Conservation (phyloP, 2,797 vertebrate species). For the Muraenolepis orangiensis region DNA sequence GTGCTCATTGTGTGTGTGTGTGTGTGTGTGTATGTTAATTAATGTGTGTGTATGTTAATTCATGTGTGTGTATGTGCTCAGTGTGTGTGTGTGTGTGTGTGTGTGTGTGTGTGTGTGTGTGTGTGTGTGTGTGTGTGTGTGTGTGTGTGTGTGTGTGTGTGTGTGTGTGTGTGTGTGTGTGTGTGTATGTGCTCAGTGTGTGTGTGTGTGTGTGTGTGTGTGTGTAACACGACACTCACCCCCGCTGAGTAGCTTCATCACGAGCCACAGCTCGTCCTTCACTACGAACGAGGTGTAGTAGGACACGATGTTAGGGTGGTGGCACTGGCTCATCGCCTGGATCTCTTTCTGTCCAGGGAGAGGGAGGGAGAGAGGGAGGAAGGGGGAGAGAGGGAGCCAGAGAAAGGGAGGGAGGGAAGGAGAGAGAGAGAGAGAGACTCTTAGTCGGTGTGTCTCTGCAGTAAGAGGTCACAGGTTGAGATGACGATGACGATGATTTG, state of each 20-base stretch:
- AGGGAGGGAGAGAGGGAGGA: slow-evolving; percentile 4
- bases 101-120: neutral
- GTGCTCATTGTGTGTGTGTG: too few species aligned
- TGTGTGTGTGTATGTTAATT: neutral
- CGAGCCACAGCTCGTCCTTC: slow-evolving; percentile 98
- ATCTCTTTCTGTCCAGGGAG: slow-evolving; percentile 90
- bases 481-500: neutral
- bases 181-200: neutral
- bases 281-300: slow-evolving; percentile 99
- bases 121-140: neutral
- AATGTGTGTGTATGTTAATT: neutral
- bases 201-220: neutral
- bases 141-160: neutral
- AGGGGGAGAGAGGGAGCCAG: neutral
- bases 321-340: slow-evolving; percentile 98
- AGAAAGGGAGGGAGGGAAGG: too few species aligned
- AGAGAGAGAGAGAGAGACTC: neutral
- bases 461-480: neutral
- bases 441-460: neutral
- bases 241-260: slow-evolving; percentile 97
- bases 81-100: too few species aligned
- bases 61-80: too few species aligned
- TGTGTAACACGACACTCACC: slow-evolving; percentile 75
- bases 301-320: slow-evolving; percentile 97
- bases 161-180: neutral